A percentile compares a stretch with the other conserved stretches of the same genome.
Evolutionary conservation across 2,888 invertebrate genomes (phyloP).

Genomic region (Platynereis dumerilii): DNA sequence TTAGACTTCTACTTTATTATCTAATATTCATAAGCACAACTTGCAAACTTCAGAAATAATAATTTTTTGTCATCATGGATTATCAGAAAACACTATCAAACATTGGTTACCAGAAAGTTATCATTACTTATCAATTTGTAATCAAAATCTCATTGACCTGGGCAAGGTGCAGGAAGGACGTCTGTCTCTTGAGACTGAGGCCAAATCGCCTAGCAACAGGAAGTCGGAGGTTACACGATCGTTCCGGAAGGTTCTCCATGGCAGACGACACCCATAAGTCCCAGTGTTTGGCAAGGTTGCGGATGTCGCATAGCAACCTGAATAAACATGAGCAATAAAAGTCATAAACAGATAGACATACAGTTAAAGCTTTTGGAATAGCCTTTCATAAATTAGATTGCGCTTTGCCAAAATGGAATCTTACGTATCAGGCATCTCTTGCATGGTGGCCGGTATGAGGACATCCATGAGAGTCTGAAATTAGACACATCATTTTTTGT

Average conservation of each 20-base stretch:
- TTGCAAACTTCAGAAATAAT: too few relatives aligned
- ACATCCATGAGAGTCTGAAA: slow-evolving; percentile 62
- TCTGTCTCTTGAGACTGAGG: slow-evolving; percentile 58
- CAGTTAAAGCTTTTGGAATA: background rate
- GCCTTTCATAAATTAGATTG: too few relatives aligned
- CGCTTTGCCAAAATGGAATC: slow-evolving; percentile 32
- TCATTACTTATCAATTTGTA: too few relatives aligned
- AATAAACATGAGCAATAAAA: slow-evolving; percentile 19
- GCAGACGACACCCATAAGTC: slow-evolving; percentile 60
- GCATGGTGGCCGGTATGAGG: slow-evolving; percentile 62
- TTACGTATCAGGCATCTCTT: slow-evolving; percentile 64
- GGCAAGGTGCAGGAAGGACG: slow-evolving; percentile 62
- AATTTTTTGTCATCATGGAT: too few relatives aligned
- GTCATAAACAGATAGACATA: background rate
- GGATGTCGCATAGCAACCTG: slow-evolving; percentile 60
- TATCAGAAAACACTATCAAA: too few relatives aligned
- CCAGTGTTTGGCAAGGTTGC: slow-evolving; percentile 62
- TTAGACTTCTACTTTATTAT: too few relatives aligned
- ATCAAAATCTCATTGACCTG: slow-evolving; percentile 61
- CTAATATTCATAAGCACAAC: too few relatives aligned
- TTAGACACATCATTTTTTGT: too few relatives aligned
- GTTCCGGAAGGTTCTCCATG: slow-evolving; percentile 59
- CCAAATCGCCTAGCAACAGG: slow-evolving; percentile 58
- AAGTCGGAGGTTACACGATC: slow-evolving; percentile 53
- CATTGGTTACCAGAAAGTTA: too few relatives aligned